Evolutionary conservation across 2,888 invertebrate species (phyloP), one percentile per base, ranked within the genome.

Genomic region (Drosophila dives): DNA sequence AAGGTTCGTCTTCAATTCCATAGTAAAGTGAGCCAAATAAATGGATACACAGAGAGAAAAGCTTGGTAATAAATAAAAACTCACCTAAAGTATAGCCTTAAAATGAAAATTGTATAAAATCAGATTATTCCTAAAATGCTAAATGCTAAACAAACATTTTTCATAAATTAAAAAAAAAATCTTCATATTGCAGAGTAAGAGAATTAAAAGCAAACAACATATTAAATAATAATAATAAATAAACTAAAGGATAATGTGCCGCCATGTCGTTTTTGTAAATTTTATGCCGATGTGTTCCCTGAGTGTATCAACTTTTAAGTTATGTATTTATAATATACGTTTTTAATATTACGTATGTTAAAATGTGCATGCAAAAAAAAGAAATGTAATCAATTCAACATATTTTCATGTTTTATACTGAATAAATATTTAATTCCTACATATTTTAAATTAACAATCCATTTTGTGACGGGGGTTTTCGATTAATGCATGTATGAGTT

Each of bases 1-100:
- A 23, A 50, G n/a, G 26, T 38, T 26, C 42, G 56, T 58, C n/a
- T 56, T 45, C 29, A 64, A 64, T 68, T 40, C 38, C n/a, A 58
- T 51, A 45, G 20, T 45, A 33, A 34, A 45, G 29, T 58, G 58
- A 58, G 33, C 33, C 29, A 36, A 40, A 11, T n/a, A 51, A 29
- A 29, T 51, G 32, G 1, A 32, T 51, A 51, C 29, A 51, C 42
- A 15, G n/a, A 26, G 26, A 10, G 49, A 49, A 49, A 26, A 6
- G 17, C 17, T 5, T 5, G 23, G 2, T 11, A 26, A 26, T 17
- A 10, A 26, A 17, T 49, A 5, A 17, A 23, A 12, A 15, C 15
- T 45, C 2, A 8, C 3, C 38, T 8, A 3, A 38, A 23, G 1
- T 23, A 23, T 23, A 23, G 23, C 23, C 23, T 23, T 23, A 23